Evolutionary conservation across 2,113 vertebrate genomes (phyloP).

Genomic region (Ornithorhynchus anatinus): DNA sequence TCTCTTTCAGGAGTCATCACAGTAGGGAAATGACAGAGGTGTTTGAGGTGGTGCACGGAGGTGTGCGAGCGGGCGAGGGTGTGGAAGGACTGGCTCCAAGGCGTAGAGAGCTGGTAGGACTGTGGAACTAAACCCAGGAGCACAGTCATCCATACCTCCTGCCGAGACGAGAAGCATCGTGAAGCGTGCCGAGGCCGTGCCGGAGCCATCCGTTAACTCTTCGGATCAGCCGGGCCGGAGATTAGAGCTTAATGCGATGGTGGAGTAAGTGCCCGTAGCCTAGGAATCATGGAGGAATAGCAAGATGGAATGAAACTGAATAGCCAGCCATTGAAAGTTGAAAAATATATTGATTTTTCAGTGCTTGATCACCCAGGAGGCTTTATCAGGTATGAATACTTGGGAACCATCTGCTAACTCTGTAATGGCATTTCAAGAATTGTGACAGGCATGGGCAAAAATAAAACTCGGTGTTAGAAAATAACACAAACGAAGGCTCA

Average conservation of each 20-base stretch:
- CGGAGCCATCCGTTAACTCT: constrained; percentile 60
- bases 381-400: constrained; percentile 66
- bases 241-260: constrained; percentile 67
- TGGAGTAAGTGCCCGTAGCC: constrained; percentile 65
- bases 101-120: constrained; percentile 34
- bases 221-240: constrained; percentile 50
- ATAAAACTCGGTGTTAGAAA: constrained; percentile 59
- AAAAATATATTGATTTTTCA: constrained; percentile 72
- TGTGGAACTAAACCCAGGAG: constrained; percentile 68
- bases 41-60: neutral
- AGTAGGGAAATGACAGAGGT: constrained; percentile 54
- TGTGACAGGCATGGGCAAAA: constrained; percentile 62
- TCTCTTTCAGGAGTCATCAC: constrained; percentile 36
- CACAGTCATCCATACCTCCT: constrained; percentile 66
- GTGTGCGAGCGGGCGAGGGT: neutral
- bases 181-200: constrained; percentile 52
- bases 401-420: constrained; percentile 45
- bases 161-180: constrained; percentile 66
- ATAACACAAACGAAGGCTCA: constrained; percentile 50
- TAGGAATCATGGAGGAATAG: constrained; percentile 64
- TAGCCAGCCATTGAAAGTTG: constrained; percentile 63
- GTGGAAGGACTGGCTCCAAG: constrained; percentile 10
- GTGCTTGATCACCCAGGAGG: constrained; percentile 66
- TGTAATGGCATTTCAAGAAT: constrained; percentile 71
- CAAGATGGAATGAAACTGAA: constrained; percentile 67